Evolutionary conservation across 1,140 invertebrate genomes (phyloP).

Genomic region (Heliconius nattereri): DNA sequence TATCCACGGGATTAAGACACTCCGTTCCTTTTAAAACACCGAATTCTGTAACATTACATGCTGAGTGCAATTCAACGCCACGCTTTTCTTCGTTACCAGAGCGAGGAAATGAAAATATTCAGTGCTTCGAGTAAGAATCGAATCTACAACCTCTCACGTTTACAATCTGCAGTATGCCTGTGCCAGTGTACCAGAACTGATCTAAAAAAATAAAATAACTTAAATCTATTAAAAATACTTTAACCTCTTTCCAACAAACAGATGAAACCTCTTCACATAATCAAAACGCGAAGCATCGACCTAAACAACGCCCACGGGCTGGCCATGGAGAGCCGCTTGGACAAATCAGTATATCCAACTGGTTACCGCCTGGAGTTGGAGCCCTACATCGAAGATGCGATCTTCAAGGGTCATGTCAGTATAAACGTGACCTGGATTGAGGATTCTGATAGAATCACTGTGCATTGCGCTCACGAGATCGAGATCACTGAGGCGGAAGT

Average conservation of each 20-base stretch:
- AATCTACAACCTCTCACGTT: no score
- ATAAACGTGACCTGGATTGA: slow-evolving; percentile 84
- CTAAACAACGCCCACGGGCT: slow-evolving; percentile 82
- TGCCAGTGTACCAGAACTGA: no score
- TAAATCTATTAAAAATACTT: neutral
- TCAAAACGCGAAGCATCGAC: slow-evolving; percentile 83
- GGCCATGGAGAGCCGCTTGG: slow-evolving; percentile 82
- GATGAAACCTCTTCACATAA: slow-evolving; percentile 55
- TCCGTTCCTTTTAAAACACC: no score
- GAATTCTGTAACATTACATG: no score
- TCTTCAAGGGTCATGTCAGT: slow-evolving; percentile 83
- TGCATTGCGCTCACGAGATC: slow-evolving; percentile 84
- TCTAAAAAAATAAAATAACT: no score
- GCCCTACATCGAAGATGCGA: slow-evolving; percentile 82
- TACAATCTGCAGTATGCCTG: no score
- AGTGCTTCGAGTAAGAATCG: no score
- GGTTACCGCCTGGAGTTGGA: slow-evolving; percentile 84
- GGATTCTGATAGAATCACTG: slow-evolving; percentile 81
- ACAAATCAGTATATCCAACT: slow-evolving; percentile 82
- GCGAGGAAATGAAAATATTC: no score
- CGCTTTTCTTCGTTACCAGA: no score
- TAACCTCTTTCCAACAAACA: slow-evolving; percentile 18
- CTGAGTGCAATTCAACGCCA: no score
- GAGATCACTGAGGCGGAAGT: slow-evolving; percentile 78
- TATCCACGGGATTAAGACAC: no score